These are phyloP conservation scores for Glandiceps talaboti DNA, from an alignment of 53 echinoderm and acorn worm genomes.

Conservation along the genomic window DNA sequence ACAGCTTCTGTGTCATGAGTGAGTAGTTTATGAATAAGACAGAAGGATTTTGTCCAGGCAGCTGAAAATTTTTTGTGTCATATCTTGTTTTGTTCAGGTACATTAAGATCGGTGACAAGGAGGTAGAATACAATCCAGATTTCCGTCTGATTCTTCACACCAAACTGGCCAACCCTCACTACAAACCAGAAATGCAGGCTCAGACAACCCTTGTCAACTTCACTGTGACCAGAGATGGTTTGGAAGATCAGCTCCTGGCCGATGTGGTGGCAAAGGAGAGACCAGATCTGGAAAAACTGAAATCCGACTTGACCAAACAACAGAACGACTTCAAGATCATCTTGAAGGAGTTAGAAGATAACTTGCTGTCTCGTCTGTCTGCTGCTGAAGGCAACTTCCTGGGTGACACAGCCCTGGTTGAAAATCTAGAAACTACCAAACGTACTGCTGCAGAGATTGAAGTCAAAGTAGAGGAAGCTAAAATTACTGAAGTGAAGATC, in stretches of 20 bases:
- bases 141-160: slow-evolving; percentile 98
- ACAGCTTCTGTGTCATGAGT: too few relatives aligned
- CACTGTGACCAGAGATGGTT: slow-evolving; percentile 91
- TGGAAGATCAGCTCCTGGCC: slow-evolving; percentile 96
- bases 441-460: slow-evolving; percentile 93
- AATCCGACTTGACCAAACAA: slow-evolving; percentile 94
- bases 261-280: slow-evolving; percentile 92
- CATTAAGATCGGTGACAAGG: slow-evolving; percentile 99
- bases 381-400: slow-evolving; percentile 99
- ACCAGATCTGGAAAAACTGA: slow-evolving; percentile 87
- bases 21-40: too few relatives aligned
- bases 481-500: slow-evolving; percentile 94
- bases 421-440: slow-evolving; percentile 96
- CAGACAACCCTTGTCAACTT: slow-evolving; percentile 99
- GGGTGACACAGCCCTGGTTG: slow-evolving; percentile 89
- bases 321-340: slow-evolving; percentile 99
- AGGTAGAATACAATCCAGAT: slow-evolving; percentile 88
- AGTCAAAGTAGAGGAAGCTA: slow-evolving; percentile 92
- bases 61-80: too few relatives aligned
- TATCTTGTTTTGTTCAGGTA: slow-evolving; percentile 37
- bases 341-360: slow-evolving; percentile 94
- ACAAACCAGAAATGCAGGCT: slow-evolving; percentile 99
- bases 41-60: not conserved
- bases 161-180: slow-evolving; percentile 97
- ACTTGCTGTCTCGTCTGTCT: slow-evolving; percentile 90